A percentile compares a stretch with the other conserved stretches of the same genome.
These are phyloP conservation scores for Macaria notata DNA, from an alignment of 2,888 invertebrate species.

Conservation along the genomic window DNA sequence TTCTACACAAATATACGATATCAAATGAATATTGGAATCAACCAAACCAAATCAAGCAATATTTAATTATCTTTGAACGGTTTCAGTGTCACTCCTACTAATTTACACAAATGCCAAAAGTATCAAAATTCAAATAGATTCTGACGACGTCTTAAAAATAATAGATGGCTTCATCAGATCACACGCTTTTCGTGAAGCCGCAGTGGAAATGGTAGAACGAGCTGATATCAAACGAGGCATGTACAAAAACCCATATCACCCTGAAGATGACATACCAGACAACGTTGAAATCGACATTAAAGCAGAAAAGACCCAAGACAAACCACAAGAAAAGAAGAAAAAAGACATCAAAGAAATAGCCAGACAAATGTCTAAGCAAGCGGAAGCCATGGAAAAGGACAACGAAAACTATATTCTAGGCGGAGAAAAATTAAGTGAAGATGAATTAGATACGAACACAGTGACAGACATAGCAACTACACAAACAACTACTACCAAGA, in stretches of 20 bases:
- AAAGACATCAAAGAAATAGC: constrained; percentile 1
- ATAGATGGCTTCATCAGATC: constrained; percentile 33
- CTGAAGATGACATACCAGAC: constrained; percentile 45
- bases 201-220: constrained; percentile 33
- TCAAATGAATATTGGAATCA: too few species aligned
- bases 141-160: constrained; percentile 42
- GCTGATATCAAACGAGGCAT: constrained; percentile 11
- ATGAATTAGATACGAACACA: constrained; percentile 30
- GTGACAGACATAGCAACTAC: neutral
- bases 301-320: neutral
- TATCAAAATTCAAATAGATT: constrained; percentile 46
- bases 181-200: constrained; percentile 34
- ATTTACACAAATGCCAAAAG: constrained; percentile 30
- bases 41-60: neutral
- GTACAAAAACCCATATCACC: constrained; percentile 55
- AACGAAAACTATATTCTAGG: constrained; percentile 41
- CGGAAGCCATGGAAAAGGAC: constrained; percentile 37
- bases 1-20: neutral
- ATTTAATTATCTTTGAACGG: neutral
- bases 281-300: neutral
- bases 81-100: constrained; percentile 14
- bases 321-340: neutral
- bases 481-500: neutral
- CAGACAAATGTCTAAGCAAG: neutral
- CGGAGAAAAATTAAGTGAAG: constrained; percentile 30